Percentiles rank a stretch among this genome's conserved stretches.
These are phyloP conservation scores for Platypus cylindrus DNA, from an alignment of 2,888 invertebrate species.

Conservation along the genomic window DNA sequence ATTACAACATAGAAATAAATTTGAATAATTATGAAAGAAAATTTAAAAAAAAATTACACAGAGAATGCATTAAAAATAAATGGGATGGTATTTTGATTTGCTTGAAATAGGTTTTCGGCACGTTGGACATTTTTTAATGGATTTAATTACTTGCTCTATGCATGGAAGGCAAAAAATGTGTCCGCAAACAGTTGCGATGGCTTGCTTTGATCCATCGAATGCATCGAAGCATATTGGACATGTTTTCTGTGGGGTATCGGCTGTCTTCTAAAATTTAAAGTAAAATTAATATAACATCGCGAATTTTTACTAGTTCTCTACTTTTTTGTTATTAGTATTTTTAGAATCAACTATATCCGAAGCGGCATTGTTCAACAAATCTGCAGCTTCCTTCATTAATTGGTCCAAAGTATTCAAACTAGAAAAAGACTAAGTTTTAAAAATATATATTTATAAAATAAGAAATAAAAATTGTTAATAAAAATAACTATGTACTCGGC, in stretches of 20 bases:
- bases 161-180: slow-evolving; percentile 17
- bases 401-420: no score
- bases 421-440: no score
- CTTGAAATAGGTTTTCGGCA: slow-evolving; percentile 16
- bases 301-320: no score
- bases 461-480: no score
- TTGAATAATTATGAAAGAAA: neutral
- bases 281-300: no score
- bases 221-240: slow-evolving; percentile 18
- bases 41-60: slow-evolving; percentile 1
- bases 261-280: slow-evolving; percentile 3
- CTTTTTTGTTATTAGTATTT: no score
- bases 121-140: slow-evolving; percentile 16
- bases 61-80: slow-evolving; percentile 18
- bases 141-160: slow-evolving; percentile 10
- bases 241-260: neutral
- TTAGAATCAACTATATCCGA: no score
- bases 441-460: no score
- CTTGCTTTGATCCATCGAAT: slow-evolving; percentile 6
- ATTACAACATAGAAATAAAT: neutral
- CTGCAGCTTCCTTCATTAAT: no score
- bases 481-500: no score
- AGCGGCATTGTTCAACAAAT: no score
- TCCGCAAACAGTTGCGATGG: slow-evolving; percentile 16
- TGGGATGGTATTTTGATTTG: slow-evolving; percentile 16